Evolutionary conservation across 2,888 invertebrate species (phyloP).

Genomic region (Dryococelus australis): DNA sequence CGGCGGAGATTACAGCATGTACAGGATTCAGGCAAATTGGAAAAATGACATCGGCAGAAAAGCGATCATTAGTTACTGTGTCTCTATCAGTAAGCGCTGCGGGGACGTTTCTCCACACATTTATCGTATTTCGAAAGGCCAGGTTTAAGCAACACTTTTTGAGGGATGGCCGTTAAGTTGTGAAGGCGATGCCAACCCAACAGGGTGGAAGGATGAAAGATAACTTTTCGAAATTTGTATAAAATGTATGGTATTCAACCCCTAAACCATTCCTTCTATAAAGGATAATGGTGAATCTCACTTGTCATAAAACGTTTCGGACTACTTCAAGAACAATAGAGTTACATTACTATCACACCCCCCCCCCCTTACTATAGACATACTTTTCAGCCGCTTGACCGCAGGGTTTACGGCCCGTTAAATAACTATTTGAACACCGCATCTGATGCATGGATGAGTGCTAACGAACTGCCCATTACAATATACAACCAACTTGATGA

Average conservation of each 20-base stretch:
- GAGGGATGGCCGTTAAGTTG: background rate
- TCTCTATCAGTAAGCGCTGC: constrained; percentile 37
- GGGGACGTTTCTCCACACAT: background rate
- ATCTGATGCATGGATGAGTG: constrained; percentile 23
- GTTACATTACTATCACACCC: constrained; percentile 3
- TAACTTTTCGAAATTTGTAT: background rate
- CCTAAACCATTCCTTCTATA: background rate
- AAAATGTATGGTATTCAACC: too few relatives aligned
- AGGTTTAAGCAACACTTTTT: background rate
- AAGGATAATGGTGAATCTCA: background rate
- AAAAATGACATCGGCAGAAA: constrained; percentile 45
- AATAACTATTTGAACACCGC: constrained; percentile 4
- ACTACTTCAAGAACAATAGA: constrained; percentile 20
- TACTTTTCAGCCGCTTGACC: constrained; percentile 30
- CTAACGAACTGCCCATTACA: constrained; percentile 21
- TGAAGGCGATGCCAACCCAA: background rate
- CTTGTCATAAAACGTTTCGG: background rate
- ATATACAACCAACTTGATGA: background rate
- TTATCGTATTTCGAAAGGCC: background rate
- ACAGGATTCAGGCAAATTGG: constrained; percentile 25
- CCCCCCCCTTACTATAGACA: constrained; percentile 25
- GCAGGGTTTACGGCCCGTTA: constrained; percentile 11
- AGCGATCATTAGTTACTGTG: constrained; percentile 46
- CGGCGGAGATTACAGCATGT: background rate
- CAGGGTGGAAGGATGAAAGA: too few relatives aligned